Percentiles rank a stretch among this genome's conserved stretches.
These are phyloP conservation scores for Alcedo atthis DNA, from an alignment of 2,797 vertebrate genomes.

Conservation along the genomic window DNA sequence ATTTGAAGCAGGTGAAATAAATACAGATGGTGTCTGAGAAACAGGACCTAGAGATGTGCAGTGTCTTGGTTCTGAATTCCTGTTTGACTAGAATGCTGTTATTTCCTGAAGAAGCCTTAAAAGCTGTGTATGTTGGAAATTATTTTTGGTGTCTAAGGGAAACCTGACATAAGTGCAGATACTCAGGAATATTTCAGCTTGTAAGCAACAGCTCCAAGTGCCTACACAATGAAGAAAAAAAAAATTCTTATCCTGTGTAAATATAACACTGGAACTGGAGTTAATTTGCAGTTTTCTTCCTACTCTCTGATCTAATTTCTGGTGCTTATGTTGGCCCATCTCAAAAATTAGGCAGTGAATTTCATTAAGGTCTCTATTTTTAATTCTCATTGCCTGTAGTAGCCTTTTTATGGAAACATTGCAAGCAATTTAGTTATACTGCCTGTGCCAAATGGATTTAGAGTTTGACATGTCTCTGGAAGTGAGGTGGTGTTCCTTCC, in stretches of 20 bases:
- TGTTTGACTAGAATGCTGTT: not conserved
- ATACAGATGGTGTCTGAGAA: not conserved
- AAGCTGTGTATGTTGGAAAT: not conserved
- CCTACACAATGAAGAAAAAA: not conserved
- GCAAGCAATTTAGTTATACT: not conserved
- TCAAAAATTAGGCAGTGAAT: not conserved
- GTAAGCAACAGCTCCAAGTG: not conserved
- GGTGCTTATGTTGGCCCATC: not conserved
- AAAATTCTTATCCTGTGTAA: not conserved
- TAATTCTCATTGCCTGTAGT: not conserved
- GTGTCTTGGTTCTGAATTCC: not conserved
- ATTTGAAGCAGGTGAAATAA: not conserved
- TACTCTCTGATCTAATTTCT: not conserved
- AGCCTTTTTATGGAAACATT: not conserved
- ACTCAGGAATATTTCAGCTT: not conserved
- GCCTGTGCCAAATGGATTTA: not conserved
- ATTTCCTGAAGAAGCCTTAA: not conserved
- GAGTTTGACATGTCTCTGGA: not conserved
- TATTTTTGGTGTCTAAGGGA: not conserved
- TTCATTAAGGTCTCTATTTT: not conserved
- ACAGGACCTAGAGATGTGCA: not conserved
- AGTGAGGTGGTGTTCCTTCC: not conserved
- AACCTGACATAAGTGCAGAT: not conserved
- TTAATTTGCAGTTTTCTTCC: not conserved
- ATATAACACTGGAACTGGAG: not conserved